These are phyloP conservation scores for Cerceris ruficornis DNA, from an alignment of 2,888 invertebrate species.

Conservation along the genomic window DNA sequence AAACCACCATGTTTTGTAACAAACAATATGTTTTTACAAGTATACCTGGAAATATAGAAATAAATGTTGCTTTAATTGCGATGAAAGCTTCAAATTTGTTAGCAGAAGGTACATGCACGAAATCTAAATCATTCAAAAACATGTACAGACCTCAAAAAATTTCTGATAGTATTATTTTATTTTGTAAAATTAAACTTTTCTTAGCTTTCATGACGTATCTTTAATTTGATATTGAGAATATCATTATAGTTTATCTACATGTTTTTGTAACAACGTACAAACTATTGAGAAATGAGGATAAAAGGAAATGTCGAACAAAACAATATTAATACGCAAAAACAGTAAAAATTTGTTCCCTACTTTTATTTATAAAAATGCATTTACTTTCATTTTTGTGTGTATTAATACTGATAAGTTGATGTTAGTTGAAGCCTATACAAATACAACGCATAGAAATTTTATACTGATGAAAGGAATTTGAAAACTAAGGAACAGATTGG, in stretches of 20 bases:
- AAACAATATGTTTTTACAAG: background rate
- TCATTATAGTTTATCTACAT: too few relatives aligned
- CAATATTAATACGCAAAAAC: background rate
- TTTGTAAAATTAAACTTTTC: too few relatives aligned
- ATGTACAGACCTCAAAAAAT: background rate
- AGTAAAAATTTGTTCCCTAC: background rate
- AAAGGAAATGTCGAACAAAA: background rate
- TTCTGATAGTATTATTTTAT: too few relatives aligned
- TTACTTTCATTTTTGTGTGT: background rate
- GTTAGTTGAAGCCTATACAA: background rate
- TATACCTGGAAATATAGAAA: background rate
- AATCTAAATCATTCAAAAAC: background rate
- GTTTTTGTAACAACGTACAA: background rate
- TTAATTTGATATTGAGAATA: too few relatives aligned
- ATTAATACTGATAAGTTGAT: background rate
- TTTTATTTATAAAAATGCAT: background rate
- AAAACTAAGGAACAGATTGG: background rate
- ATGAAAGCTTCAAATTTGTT: too few relatives aligned
- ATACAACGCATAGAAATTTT: background rate
- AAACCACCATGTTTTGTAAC: background rate
- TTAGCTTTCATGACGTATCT: too few relatives aligned
- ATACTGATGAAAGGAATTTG: background rate
- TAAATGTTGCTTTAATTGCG: too few relatives aligned
- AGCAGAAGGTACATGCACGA: background rate
- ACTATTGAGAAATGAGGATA: background rate